Base-by-base conservation (phyloP, 2,113 vertebrate species). In the Microcebus jonahi region DNA sequence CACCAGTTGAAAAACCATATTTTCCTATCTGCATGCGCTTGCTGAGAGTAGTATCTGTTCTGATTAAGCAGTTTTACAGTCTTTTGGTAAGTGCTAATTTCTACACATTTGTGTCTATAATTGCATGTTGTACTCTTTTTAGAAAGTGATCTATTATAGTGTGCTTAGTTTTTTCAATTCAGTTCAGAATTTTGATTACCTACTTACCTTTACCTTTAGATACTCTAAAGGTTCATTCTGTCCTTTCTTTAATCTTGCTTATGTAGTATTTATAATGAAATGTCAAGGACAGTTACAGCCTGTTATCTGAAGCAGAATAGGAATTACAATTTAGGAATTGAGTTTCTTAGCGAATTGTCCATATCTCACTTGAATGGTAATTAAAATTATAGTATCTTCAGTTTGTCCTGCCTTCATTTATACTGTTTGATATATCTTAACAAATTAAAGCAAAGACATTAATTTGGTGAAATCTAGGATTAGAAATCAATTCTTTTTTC, bases 1-100 rank as follows among this genome's bases (percentile, higher is more conserved):
- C 99, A 53, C 99, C 99, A 34, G 99, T 99, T 80, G 99, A 99
- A 98, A 99, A 99, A 98, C 99, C 99, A 0, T 99, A 99, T 92
- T 99, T 99, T 96, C 99, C 99, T 96, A 99, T 99, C 98, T 99
- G 99, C 97, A 99, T 99, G 99, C 99, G 99, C 94, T 98, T 99
- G 95, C 99, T 99, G 95, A 99, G 99, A 81, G 99, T 99, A 82
- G 99, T 99, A 96, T 99, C 99, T 39, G 99, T 99, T 94, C 99
- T 99, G 97, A 99, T 99, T 98, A 99, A 99, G 96, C 99, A 99
- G 94, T 99, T 99, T 98, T 99, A 99, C 98, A 99, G 99, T 96
- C 99, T 99, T 91, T 98, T 99, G 99, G 99, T 99, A 98, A 99
- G 99, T 98, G 59, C 71, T 96, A 10, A 50, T 97, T 65, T 75